Conservation (phyloP, 2,888 invertebrate genomes). For the Andrena praecox region DNA sequence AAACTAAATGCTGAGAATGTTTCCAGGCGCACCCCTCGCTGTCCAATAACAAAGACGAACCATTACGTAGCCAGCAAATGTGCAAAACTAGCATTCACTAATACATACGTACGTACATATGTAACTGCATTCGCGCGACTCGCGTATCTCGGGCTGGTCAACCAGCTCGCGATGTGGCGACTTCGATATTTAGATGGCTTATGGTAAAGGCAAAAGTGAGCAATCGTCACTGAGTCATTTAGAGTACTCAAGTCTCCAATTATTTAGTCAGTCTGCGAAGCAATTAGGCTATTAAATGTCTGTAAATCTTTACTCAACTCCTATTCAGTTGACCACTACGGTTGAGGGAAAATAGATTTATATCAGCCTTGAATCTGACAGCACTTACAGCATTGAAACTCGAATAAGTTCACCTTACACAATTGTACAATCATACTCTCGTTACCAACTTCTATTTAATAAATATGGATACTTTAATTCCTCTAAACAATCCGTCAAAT, state of each 20-base stretch:
- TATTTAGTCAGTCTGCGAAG: not conserved
- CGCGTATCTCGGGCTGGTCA: constrained; percentile 12
- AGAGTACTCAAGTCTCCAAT: not conserved
- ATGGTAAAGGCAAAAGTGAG: too few species aligned
- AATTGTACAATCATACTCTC: too few species aligned
- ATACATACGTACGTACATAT: not conserved
- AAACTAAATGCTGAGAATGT: constrained; percentile 54
- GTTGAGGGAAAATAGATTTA: not conserved
- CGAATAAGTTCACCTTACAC: not conserved
- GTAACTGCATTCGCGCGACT: not conserved
- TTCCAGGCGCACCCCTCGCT: constrained; percentile 3
- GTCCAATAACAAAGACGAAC: constrained; percentile 40
- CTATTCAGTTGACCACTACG: not conserved
- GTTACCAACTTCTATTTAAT: not conserved
- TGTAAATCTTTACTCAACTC: not conserved
- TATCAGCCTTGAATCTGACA: not conserved
- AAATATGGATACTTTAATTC: not conserved
- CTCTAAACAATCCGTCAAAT: not conserved
- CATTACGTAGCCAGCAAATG: constrained; percentile 21
- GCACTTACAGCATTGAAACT: not conserved
- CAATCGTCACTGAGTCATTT: not conserved
- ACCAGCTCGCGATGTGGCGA: not conserved
- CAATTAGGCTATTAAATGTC: not conserved
- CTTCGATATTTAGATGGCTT: not conserved
- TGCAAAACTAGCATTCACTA: constrained; percentile 44